A percentile compares a stretch with the other conserved stretches of the same genome.
Conservation (phyloP, 2,113 vertebrate species). For the Mastomys coucha region DNA sequence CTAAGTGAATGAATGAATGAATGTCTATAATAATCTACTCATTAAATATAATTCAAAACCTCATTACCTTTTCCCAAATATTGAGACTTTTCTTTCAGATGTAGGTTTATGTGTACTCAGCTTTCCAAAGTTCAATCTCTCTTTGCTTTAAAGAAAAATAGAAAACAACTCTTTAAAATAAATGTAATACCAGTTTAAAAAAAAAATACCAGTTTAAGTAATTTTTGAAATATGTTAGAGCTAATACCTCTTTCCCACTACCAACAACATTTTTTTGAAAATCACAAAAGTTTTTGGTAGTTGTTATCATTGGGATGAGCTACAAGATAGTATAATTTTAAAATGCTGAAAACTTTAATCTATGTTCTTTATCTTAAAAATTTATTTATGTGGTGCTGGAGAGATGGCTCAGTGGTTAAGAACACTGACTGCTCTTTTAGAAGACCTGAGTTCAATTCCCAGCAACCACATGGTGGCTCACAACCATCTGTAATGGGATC, state of each 20-base stretch:
- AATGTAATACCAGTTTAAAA: slow-evolving; percentile 46
- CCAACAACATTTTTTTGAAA: slow-evolving; percentile 35
- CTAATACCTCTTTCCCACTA: neutral
- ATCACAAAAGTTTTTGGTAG: slow-evolving; percentile 51
- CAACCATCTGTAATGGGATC: too few relatives aligned
- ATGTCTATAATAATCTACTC: neutral
- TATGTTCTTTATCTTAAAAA: slow-evolving; percentile 27
- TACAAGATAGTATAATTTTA: neutral
- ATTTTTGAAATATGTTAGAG: slow-evolving; percentile 46
- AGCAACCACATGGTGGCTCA: too few relatives aligned
- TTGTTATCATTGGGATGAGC: neutral
- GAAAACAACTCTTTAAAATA: slow-evolving; percentile 55
- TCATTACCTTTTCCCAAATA: slow-evolving; percentile 91
- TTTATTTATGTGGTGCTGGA: neutral
- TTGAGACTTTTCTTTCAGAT: slow-evolving; percentile 93
- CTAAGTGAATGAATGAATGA: neutral
- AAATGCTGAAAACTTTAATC: slow-evolving; percentile 30
- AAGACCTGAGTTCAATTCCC: too few relatives aligned
- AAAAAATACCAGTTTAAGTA: slow-evolving; percentile 40
- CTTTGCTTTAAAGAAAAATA: slow-evolving; percentile 85
- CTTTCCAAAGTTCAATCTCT: slow-evolving; percentile 92
- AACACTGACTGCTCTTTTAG: too few relatives aligned
- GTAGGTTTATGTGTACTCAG: slow-evolving; percentile 89
- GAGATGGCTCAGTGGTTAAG: too few relatives aligned
- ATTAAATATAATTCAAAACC: slow-evolving; percentile 51